Evolutionary conservation across 2,113 vertebrate genomes (phyloP).

Genomic region (Platichthys stellatus): DNA sequence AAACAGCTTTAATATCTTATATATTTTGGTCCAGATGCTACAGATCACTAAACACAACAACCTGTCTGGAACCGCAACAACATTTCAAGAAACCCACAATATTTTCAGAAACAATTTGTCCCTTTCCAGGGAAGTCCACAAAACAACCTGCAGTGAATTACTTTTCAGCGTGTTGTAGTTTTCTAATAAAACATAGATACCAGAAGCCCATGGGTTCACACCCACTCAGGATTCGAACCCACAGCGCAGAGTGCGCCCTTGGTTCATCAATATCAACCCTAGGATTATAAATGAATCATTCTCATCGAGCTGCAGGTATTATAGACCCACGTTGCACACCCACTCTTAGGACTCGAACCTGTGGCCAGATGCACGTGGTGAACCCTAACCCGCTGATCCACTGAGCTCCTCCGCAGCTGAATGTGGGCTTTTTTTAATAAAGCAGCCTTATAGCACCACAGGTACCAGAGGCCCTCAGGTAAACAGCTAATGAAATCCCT

Average conservation of each 20-base stretch:
- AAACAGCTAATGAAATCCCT: constrained; percentile 84
- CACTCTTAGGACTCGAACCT: constrained; percentile 42
- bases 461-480: constrained; percentile 75
- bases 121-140: too few relatives aligned
- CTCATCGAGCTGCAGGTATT: not conserved
- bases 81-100: too few relatives aligned
- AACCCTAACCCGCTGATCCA: constrained; percentile 54
- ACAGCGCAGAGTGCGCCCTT: not conserved
- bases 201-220: not conserved
- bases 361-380: constrained; percentile 47
- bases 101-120: too few relatives aligned
- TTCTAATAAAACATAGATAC: not conserved
- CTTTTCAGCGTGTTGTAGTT: too few relatives aligned
- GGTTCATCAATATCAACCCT: not conserved
- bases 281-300: constrained; percentile 40
- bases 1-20: too few relatives aligned
- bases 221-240: constrained; percentile 39
- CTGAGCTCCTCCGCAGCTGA: constrained; percentile 22
- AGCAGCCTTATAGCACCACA: constrained; percentile 65
- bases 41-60: too few relatives aligned
- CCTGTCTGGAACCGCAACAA: too few relatives aligned
- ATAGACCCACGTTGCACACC: constrained; percentile 21
- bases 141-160: too few relatives aligned
- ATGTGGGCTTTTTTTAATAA: constrained; percentile 61
- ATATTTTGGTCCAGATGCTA: too few relatives aligned